phyloP scores from a whole-genome alignment of 2,113 vertebrate species.

The Mastomys coucha region DNA sequence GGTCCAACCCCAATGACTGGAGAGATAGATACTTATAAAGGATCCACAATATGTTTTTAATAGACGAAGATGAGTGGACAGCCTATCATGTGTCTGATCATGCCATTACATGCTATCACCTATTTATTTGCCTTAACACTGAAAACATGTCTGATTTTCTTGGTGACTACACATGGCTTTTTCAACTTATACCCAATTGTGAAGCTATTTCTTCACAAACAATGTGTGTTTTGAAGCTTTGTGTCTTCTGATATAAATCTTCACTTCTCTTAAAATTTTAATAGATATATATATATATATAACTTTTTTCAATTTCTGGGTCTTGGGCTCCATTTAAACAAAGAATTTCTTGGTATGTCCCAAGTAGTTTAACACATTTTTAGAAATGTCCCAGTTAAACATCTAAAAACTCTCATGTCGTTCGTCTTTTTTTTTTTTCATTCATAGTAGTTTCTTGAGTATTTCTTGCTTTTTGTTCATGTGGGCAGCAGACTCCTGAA shows the following conservation, averaged over 20 bases:
- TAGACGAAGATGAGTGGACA: background rate
- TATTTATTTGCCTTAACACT: background rate
- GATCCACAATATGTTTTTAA: background rate
- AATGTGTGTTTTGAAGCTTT: background rate
- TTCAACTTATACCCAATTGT: background rate
- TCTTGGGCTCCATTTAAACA: background rate
- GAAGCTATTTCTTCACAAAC: background rate
- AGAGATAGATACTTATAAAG: background rate
- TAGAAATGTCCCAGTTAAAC: background rate
- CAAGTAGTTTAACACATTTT: background rate
- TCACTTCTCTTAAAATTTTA: background rate
- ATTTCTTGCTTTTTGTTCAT: background rate
- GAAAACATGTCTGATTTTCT: background rate
- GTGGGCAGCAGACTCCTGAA: background rate
- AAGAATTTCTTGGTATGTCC: background rate
- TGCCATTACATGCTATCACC: background rate
- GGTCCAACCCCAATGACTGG: background rate
- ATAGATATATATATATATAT: background rate
- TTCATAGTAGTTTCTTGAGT: background rate
- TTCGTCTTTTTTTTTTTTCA: background rate
- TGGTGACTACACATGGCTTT: background rate
- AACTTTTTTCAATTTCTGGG: background rate
- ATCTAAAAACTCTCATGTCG: background rate
- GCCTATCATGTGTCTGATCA: background rate
- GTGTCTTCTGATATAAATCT: background rate